phyloP scores from a whole-genome alignment of 2,797 vertebrate species.

The Triplophysa bombifrons region DNA sequence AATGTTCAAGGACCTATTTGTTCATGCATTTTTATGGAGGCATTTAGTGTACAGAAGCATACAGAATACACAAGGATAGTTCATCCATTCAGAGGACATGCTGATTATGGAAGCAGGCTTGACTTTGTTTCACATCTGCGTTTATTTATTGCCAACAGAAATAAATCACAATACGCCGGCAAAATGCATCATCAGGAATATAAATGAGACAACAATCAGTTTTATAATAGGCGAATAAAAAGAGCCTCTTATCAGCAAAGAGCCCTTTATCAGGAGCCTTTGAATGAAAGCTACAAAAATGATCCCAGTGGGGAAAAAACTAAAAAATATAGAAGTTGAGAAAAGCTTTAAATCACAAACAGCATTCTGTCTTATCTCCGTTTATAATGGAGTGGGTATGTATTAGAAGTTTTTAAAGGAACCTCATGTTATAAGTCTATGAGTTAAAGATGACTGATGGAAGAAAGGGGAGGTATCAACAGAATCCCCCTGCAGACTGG shows the following conservation, averaged over 20 bases:
- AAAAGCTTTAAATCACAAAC: conserved; percentile 43
- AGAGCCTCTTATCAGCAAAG: conserved; percentile 25
- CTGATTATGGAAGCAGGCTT: conserved; percentile 38
- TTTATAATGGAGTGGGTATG: conserved; percentile 38
- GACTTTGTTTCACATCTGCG: conserved; percentile 31
- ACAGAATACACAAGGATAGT: conserved; percentile 8
- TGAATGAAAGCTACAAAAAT: conserved; percentile 25
- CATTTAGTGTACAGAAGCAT: conserved; percentile 1
- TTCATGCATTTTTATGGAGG: background rate
- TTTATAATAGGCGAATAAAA: conserved; percentile 38
- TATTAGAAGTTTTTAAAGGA: conserved; percentile 39
- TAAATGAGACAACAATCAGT: conserved; percentile 44
- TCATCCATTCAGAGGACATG: conserved; percentile 2
- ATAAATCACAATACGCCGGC: conserved; percentile 37
- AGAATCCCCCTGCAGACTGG: conserved; percentile 9
- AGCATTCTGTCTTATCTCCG: conserved; percentile 44
- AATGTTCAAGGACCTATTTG: conserved; percentile 4
- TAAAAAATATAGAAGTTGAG: conserved; percentile 28
- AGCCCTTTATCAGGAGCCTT: conserved; percentile 44
- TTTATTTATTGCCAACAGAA: conserved; percentile 35
- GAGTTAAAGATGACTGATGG: conserved; percentile 16
- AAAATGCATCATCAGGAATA: conserved; percentile 43
- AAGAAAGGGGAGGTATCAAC: background rate
- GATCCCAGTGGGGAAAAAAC: conserved; percentile 5
- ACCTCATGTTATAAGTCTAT: conserved; percentile 10